Conservation (phyloP, 2,113 vertebrate species). For the Platanista minor region DNA sequence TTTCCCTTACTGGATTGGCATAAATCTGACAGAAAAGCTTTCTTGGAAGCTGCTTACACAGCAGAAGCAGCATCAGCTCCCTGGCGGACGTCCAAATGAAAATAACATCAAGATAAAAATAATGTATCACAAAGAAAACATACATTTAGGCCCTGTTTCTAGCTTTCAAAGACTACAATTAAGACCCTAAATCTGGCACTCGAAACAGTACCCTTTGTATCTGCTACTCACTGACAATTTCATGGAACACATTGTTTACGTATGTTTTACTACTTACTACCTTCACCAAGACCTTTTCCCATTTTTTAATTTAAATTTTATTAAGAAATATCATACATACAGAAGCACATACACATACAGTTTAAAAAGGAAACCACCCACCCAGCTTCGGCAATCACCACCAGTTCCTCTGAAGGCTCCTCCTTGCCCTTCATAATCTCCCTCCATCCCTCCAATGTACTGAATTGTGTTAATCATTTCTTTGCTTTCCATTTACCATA, state of each 20-base stretch:
- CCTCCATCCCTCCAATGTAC: background rate
- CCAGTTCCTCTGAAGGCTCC: background rate
- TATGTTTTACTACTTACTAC: slow-evolving; percentile 41
- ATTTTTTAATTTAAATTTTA: slow-evolving; percentile 58
- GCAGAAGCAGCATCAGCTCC: background rate
- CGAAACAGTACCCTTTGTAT: background rate
- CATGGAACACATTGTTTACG: background rate
- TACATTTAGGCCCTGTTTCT: background rate
- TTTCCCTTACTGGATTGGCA: background rate
- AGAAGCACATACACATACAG: slow-evolving; percentile 60
- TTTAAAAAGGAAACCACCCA: slow-evolving; percentile 7
- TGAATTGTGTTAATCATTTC: background rate
- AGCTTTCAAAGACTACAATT: background rate
- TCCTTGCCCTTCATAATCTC: background rate
- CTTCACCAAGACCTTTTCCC: slow-evolving; percentile 59
- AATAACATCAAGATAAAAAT: background rate
- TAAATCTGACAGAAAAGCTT: background rate
- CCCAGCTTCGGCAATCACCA: background rate
- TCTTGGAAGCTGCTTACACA: background rate
- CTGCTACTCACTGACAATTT: background rate
- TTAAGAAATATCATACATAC: slow-evolving; percentile 63
- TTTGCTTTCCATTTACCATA: background rate
- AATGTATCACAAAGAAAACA: background rate
- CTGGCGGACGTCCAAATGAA: background rate
- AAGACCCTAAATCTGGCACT: background rate